Percentiles rank a stretch among this genome's conserved stretches.
Evolutionary conservation across 2,797 vertebrate species (phyloP).

Genomic region (Enteromius viviparus): DNA sequence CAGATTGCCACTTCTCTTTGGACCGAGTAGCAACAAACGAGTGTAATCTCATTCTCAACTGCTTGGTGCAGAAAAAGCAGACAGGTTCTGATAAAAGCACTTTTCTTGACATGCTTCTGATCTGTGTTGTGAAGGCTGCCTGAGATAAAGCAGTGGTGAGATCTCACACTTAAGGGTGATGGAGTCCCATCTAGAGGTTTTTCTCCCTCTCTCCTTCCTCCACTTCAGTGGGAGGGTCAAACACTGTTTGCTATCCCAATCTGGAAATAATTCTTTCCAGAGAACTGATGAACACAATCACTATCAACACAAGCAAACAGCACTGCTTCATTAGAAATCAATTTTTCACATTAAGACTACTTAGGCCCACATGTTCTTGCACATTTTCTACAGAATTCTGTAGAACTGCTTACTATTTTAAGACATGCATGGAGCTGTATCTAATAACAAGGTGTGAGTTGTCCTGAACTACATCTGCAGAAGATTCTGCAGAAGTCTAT

Average conservation of each 20-base stretch:
- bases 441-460: not conserved
- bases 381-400: not conserved
- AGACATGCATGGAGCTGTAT: not conserved
- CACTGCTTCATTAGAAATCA: not conserved
- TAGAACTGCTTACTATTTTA: not conserved
- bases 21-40: slow-evolving; percentile 20
- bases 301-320: not conserved
- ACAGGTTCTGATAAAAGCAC: slow-evolving; percentile 35
- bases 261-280: slow-evolving; percentile 20
- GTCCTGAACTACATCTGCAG: not conserved
- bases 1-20: slow-evolving; percentile 29
- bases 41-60: slow-evolving; percentile 17
- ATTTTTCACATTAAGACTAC: not conserved
- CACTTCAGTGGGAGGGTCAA: not conserved
- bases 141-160: slow-evolving; percentile 23
- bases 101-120: slow-evolving; percentile 22
- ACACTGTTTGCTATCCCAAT: not conserved
- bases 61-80: slow-evolving; percentile 17
- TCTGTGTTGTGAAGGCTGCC: slow-evolving; percentile 32
- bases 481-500: slow-evolving; percentile 3
- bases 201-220: not conserved
- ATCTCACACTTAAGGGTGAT: slow-evolving; percentile 32
- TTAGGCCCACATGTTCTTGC: not conserved
- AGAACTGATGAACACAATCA: not conserved
- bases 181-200: not conserved